Evolutionary conservation across 2,888 invertebrate species (phyloP), one percentile per base, ranked within the genome.

Genomic region (Catocala nupta): DNA sequence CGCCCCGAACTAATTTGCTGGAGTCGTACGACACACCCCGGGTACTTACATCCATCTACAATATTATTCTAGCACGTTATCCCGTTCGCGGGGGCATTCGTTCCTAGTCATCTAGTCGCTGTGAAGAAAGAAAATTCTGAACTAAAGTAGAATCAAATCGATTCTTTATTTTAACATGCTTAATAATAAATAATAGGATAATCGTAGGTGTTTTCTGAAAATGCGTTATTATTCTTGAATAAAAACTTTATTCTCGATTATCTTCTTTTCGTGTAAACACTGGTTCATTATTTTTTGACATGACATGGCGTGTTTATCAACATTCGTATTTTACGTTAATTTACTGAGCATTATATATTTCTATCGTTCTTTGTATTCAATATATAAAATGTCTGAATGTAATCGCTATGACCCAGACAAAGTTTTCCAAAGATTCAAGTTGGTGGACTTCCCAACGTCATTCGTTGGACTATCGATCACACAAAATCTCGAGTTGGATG

Each of bases 1-100:
- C 93, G 92, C 92, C 94, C 94, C 94, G 94, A 94, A 94, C 93
- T 94, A 94, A 94, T 94, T 94, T 94, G 84, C 89, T 88, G 81
- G 89, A 94, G 93, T 93, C 92, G 91, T 87, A 90, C 91, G 93
- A 93, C 93, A 93, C 94, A 92, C 94, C 93, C 93, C 92, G 88
- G 88, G 88, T 92, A 90, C 91, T 93, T 94, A 93, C 91, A 94
- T 93, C 93, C 93, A 93, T 93, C 94, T 93, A 92, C 92, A 90
- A 93, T 93, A 93, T 93, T 93, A 93, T 92, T 90, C 88, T 85
- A 89, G 89, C 93, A 89, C 92, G 93, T 93, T 92, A 93, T 93
- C 91, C 91, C 91, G 90, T 90, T 91, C 88, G 89, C 88, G 84
- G 78, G 91, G 90, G 90, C 88, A 89, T 88, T 91, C 89, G 89